Conservation (phyloP, 2,113 vertebrate species). For the Tichodroma muraria region DNA sequence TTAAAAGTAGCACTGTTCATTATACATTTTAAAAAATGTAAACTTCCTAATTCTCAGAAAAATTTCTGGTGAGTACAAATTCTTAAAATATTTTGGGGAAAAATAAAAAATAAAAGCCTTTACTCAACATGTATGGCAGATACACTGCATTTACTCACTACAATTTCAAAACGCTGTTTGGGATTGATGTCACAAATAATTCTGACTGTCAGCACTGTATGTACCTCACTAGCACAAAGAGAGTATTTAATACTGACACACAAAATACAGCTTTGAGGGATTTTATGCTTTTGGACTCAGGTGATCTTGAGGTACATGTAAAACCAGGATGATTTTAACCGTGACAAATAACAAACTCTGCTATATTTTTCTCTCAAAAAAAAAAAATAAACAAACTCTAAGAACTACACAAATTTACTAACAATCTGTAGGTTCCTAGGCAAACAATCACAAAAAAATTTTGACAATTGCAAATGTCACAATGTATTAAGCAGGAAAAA, state of each 20-base stretch:
- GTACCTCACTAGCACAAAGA: neutral
- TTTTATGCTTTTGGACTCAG: neutral
- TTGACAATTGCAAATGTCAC: neutral
- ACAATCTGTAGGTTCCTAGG: neutral
- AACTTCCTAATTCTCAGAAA: neutral
- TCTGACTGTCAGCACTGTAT: neutral
- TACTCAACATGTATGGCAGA: neutral
- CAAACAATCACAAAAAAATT: neutral
- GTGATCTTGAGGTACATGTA: neutral
- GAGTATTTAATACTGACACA: neutral
- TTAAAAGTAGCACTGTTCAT: neutral
- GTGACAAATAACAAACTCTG: neutral
- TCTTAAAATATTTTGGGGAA: neutral
- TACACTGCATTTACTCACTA: neutral
- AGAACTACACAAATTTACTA: neutral
- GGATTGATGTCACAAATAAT: neutral
- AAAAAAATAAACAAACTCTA: too few relatives aligned
- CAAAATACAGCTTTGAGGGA: neutral
- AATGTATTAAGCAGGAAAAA: neutral
- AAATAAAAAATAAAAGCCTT: neutral
- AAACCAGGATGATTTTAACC: neutral
- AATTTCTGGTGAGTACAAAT: neutral
- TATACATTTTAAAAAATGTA: neutral
- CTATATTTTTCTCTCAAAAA: neutral
- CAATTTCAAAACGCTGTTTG: neutral